phyloP scores from a whole-genome alignment of 2,113 vertebrate species.

The Saccopteryx leptura region DNA sequence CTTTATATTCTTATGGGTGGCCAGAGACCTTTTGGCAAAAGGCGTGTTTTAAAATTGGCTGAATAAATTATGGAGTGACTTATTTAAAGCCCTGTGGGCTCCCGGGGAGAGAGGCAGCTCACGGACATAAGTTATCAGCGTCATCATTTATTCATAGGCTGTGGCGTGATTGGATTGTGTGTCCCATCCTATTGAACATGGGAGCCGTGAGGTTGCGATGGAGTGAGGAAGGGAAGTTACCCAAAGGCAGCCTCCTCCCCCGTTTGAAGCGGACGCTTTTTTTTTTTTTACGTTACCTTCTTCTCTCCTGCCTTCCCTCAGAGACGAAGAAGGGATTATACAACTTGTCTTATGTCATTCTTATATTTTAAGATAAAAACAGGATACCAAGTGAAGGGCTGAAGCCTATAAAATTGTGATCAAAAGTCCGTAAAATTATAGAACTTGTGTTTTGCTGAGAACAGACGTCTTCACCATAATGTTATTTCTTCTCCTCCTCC shows the following conservation, averaged over 20 bases:
- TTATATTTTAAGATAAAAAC: constrained; percentile 58
- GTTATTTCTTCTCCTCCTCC: neutral
- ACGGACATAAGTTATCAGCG: accelerated
- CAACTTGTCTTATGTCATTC: neutral
- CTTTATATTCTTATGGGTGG: neutral
- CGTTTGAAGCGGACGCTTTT: neutral
- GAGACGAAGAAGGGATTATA: neutral
- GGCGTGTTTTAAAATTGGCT: constrained; percentile 15
- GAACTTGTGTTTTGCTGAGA: constrained; percentile 28
- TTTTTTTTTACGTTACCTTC: neutral
- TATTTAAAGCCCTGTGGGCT: neutral
- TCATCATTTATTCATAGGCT: neutral
- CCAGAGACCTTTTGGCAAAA: constrained; percentile 55
- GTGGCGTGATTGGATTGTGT: accelerated
- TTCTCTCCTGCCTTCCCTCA: neutral
- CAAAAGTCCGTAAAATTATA: constrained; percentile 52
- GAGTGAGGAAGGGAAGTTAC: neutral
- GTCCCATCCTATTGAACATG: accelerated
- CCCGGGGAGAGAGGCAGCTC: accelerated
- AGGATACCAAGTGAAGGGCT: neutral
- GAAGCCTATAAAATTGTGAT: constrained; percentile 55
- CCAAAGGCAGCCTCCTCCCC: neutral
- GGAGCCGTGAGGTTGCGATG: accelerated
- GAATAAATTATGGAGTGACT: constrained; percentile 47
- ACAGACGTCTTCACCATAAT: neutral